Conservation (phyloP, 2,888 invertebrate genomes). For the Coleophora deauratella region DNA sequence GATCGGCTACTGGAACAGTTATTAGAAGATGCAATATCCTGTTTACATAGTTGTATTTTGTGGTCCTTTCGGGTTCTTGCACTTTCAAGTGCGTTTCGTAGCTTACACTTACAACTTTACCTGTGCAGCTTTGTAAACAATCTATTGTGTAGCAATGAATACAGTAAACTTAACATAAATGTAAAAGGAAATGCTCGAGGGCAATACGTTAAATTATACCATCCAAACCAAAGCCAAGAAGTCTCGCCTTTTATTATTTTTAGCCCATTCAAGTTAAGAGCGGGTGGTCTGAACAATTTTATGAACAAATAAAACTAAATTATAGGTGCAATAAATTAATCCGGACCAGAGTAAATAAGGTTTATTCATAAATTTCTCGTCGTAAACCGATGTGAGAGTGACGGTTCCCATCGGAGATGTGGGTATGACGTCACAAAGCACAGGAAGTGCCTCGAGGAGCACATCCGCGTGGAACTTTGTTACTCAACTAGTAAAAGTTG, state of each 20-base stretch:
- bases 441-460: conserved; percentile 8
- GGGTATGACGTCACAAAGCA: conserved; percentile 1
- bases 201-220: not conserved
- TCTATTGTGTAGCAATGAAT: too few species aligned
- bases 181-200: conserved; percentile 21
- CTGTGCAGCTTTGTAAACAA: too few species aligned
- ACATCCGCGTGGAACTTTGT: conserved; percentile 11
- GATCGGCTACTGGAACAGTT: not conserved
- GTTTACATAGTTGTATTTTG: too few species aligned
- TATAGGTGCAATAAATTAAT: conserved; percentile 1
- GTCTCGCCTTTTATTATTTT: conserved; percentile 24
- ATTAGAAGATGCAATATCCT: too few species aligned
- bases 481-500: too few species aligned
- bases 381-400: not conserved
- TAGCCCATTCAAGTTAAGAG: conserved; percentile 19
- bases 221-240: conserved; percentile 19
- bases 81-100: too few species aligned
- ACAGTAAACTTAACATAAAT: conserved; percentile 1
- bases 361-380: not conserved
- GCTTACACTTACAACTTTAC: too few species aligned
- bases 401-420: not conserved
- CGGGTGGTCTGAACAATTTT: conserved; percentile 32
- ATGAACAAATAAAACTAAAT: conserved; percentile 5
- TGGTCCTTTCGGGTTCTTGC: too few species aligned
- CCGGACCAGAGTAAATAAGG: not conserved